phyloP scores from a whole-genome alignment of 2,113 vertebrate genomes.

The Brienomyrus longianalis region DNA sequence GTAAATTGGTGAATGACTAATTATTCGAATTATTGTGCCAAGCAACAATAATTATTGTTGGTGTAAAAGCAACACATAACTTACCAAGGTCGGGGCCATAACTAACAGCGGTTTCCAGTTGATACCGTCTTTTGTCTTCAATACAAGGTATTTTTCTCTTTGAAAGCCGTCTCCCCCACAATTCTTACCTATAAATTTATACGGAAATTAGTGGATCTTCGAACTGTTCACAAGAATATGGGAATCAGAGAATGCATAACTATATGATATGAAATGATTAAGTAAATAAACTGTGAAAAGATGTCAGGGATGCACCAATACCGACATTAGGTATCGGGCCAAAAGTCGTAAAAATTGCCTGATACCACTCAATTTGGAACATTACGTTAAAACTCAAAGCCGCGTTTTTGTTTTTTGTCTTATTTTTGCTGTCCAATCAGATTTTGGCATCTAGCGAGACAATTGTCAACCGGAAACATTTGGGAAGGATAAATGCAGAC shows the following conservation, averaged over 20 bases:
- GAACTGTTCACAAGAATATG: neutral
- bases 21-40: neutral
- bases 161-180: neutral
- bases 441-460: too few species aligned
- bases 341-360: too few species aligned
- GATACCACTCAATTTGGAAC: too few species aligned
- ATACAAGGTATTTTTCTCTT: neutral
- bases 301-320: too few species aligned
- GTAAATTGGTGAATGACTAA: neutral
- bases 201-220: neutral
- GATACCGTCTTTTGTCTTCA: neutral
- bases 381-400: too few species aligned
- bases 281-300: neutral
- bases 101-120: neutral
- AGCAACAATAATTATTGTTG: neutral
- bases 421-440: too few species aligned
- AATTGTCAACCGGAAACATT: too few species aligned
- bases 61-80: neutral
- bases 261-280: neutral
- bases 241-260: neutral
- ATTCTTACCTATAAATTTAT: neutral
- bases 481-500: too few species aligned
- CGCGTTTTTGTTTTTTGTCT: too few species aligned
- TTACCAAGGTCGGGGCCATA: slow-evolving; percentile 57
- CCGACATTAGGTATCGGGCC: too few species aligned